These are phyloP conservation scores for Amphibalanus amphitrite DNA, from an alignment of 1,140 invertebrate species.

Conservation along the genomic window DNA sequence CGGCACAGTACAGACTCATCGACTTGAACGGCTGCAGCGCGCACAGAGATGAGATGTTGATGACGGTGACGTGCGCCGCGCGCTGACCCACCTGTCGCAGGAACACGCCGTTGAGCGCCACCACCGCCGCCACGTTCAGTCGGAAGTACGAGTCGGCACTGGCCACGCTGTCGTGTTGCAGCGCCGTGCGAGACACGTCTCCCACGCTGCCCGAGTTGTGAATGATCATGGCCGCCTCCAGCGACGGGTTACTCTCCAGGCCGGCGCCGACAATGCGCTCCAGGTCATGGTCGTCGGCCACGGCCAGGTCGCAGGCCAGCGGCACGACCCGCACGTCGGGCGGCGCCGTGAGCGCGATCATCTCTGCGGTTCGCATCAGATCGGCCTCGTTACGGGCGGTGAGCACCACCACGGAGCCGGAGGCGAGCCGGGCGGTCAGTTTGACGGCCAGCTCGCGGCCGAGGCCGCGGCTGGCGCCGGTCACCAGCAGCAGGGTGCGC, in stretches of 20 bases:
- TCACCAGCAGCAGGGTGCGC: slow-evolving; percentile 35
- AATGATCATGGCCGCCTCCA: slow-evolving; percentile 48
- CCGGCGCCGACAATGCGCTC: slow-evolving; percentile 30
- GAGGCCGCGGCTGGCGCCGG: slow-evolving; percentile 76
- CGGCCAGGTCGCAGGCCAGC: slow-evolving; percentile 39
- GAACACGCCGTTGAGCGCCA: slow-evolving; percentile 58
- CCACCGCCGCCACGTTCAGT: slow-evolving; percentile 31
- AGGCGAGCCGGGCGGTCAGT: slow-evolving; percentile 39
- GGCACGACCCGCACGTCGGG: slow-evolving; percentile 20
- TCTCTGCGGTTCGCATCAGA: slow-evolving; percentile 37
- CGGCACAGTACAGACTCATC: slow-evolving; percentile 61
- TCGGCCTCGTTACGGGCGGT: slow-evolving; percentile 44
- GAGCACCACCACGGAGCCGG: slow-evolving; percentile 50
- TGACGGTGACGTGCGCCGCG: slow-evolving; percentile 35
- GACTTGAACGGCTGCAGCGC: slow-evolving; percentile 56
- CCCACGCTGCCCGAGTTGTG: slow-evolving; percentile 82
- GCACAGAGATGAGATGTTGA: slow-evolving; percentile 76
- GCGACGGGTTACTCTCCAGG: slow-evolving; percentile 21
- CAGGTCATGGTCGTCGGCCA: slow-evolving; percentile 28
- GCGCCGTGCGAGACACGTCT: slow-evolving; percentile 30
- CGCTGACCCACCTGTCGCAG: slow-evolving; percentile 35
- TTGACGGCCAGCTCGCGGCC: slow-evolving; percentile 55
- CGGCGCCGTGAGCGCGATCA: slow-evolving; percentile 22
- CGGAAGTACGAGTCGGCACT: slow-evolving; percentile 27
- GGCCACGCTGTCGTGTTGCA: slow-evolving; percentile 35